Conservation (phyloP, 2,797 vertebrate species). For the Anguilla anguilla region DNA sequence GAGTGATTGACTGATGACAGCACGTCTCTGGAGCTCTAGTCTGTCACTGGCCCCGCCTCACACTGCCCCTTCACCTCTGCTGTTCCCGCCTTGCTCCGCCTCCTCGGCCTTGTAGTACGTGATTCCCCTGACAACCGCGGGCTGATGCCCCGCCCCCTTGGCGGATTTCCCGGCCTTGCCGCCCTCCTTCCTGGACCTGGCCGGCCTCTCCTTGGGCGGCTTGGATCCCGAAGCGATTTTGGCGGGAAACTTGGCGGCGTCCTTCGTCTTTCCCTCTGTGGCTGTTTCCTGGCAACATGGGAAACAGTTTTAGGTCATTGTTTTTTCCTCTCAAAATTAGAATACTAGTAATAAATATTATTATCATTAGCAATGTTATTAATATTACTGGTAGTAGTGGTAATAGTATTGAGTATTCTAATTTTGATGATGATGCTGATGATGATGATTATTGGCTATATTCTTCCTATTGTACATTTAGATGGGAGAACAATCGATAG, state of each 20-base stretch:
- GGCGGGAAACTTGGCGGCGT: slow-evolving; percentile 66
- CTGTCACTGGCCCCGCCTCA: neutral
- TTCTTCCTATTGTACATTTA: too few species aligned
- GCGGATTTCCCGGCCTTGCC: slow-evolving; percentile 60
- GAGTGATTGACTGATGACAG: neutral
- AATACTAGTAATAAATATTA: too few species aligned
- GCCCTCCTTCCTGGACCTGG: slow-evolving; percentile 84
- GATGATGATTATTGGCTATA: too few species aligned
- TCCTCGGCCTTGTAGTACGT: slow-evolving; percentile 87
- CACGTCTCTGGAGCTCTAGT: neutral
- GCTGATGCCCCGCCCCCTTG: slow-evolving; percentile 76
- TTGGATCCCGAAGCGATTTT: slow-evolving; percentile 77
- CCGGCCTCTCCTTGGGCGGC: slow-evolving; percentile 79
- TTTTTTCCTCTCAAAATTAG: neutral
- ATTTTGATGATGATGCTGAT: neutral
- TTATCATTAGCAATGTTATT: too few species aligned
- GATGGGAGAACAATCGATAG: too few species aligned
- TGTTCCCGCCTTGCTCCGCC: slow-evolving; percentile 52
- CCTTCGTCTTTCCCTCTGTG: slow-evolving; percentile 71
- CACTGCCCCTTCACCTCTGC: slow-evolving; percentile 70
- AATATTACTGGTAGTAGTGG: too few species aligned
- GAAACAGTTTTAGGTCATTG: neutral
- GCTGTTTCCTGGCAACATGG: slow-evolving; percentile 77
- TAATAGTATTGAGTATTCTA: too few species aligned
- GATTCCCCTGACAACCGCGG: slow-evolving; percentile 84